phyloP scores from a whole-genome alignment of 2,888 invertebrate species.

The Agrotis exclamationis region DNA sequence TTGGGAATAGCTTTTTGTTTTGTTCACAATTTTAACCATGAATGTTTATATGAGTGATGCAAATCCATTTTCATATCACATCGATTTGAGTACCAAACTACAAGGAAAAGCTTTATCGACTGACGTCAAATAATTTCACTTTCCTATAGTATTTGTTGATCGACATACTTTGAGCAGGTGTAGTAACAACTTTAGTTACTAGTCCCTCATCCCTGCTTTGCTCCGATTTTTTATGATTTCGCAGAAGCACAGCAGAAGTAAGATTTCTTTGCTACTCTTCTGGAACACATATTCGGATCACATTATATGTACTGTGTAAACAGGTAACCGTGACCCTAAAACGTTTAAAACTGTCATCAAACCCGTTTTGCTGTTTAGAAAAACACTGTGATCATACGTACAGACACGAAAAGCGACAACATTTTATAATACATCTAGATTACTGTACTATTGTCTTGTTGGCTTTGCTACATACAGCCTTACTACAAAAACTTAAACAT shows the following conservation, averaged over 20 bases:
- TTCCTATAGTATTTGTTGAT: not conserved
- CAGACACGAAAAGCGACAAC: not conserved
- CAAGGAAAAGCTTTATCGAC: slow-evolving; percentile 4
- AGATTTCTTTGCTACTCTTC: not conserved
- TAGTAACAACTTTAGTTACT: not conserved
- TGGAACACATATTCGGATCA: too few species aligned
- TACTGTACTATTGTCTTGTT: not conserved
- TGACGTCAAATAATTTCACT: not conserved
- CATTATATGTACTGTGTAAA: too few species aligned
- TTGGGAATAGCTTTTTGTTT: not conserved
- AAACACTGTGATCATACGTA: not conserved
- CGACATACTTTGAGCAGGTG: too few species aligned
- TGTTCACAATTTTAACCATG: not conserved
- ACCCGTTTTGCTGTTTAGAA: not conserved
- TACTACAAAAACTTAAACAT: too few species aligned
- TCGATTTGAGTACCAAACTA: slow-evolving; percentile 8
- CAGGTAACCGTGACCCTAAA: too few species aligned
- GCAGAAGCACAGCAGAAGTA: too few species aligned
- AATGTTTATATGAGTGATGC: not conserved
- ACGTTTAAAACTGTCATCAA: too few species aligned
- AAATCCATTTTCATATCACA: slow-evolving; percentile 6
- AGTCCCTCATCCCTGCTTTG: not conserved
- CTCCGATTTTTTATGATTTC: not conserved
- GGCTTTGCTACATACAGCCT: not conserved
- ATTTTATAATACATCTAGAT: slow-evolving; percentile 4